Conservation (phyloP, 2,888 invertebrate genomes). For the Drosophila flavopinicola region DNA sequence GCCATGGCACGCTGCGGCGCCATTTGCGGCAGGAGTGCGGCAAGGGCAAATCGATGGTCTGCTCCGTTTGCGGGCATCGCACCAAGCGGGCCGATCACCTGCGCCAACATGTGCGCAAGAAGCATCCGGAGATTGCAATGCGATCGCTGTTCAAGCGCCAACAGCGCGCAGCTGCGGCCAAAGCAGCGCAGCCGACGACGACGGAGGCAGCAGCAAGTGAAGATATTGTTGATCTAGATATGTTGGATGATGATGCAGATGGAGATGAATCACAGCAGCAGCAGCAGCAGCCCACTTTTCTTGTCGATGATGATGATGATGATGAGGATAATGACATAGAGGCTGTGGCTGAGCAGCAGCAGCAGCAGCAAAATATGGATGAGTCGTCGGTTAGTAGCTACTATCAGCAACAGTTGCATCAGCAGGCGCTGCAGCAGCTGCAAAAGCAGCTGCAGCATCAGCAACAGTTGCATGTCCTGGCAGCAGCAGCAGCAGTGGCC, state of each 20-base stretch:
- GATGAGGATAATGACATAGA: slow-evolving; percentile 47
- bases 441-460: slow-evolving; percentile 72
- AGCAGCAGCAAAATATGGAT: slow-evolving; percentile 26
- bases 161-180: slow-evolving; percentile 66
- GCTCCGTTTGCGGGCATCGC: slow-evolving; percentile 85
- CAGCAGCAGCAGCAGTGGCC: slow-evolving; percentile 62
- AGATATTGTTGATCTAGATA: slow-evolving; percentile 69
- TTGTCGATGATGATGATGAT: slow-evolving; percentile 68
- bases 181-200: slow-evolving; percentile 37
- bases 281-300: slow-evolving; percentile 34
- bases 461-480: slow-evolving; percentile 60
- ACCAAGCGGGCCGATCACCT: slow-evolving; percentile 86
- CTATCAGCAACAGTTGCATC: slow-evolving; percentile 74
- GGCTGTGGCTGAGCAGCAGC: slow-evolving; percentile 9
- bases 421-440: slow-evolving; percentile 76
- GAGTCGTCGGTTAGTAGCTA: slow-evolving; percentile 43
- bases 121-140: slow-evolving; percentile 84
- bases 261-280: slow-evolving; percentile 33
- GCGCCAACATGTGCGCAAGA: slow-evolving; percentile 85
- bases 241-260: slow-evolving; percentile 61
- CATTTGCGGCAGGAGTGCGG: slow-evolving; percentile 86
- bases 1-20: slow-evolving; percentile 85
- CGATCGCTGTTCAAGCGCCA: slow-evolving; percentile 82
- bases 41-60: slow-evolving; percentile 85
- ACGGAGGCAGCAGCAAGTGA: slow-evolving; percentile 2